Conservation (phyloP, 1,140 invertebrate genomes). For the Helicorthomorpha holstii region DNA sequence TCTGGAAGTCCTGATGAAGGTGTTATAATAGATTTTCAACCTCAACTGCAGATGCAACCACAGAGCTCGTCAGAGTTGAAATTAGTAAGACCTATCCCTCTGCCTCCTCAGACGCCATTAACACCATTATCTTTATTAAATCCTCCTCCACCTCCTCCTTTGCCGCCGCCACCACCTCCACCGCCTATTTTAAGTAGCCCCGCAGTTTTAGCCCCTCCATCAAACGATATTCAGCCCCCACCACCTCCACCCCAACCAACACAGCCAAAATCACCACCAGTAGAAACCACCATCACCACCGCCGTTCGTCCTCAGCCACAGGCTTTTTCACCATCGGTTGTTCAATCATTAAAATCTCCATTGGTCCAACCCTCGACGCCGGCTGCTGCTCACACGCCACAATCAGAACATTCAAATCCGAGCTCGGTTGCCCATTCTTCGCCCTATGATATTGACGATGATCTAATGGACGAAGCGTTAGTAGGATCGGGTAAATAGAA, state of each 20-base stretch:
- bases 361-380: constrained; percentile 11
- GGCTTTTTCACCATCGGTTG: constrained; percentile 6
- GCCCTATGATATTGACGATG: constrained; percentile 68
- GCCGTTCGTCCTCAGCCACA: too few relatives aligned
- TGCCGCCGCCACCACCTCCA: constrained; percentile 11
- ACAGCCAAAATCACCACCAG: constrained; percentile 8
- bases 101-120: constrained; percentile 25
- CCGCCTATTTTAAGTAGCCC: constrained; percentile 12
- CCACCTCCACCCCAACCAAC: constrained; percentile 8
- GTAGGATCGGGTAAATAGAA: constrained; percentile 50
- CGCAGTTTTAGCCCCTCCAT: constrained; percentile 14
- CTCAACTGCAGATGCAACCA: too few relatives aligned
- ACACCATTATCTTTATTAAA: constrained; percentile 10
- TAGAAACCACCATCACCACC: constrained; percentile 10
- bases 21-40: too few relatives aligned
- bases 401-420: constrained; percentile 13
- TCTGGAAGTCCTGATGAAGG: too few relatives aligned
- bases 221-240: constrained; percentile 1
- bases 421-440: constrained; percentile 27
- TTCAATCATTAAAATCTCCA: constrained; percentile 1
- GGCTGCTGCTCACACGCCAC: constrained; percentile 7
- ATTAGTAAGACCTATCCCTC: too few relatives aligned
- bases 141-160: constrained; percentile 13
- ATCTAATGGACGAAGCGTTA: constrained; percentile 72
- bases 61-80: too few relatives aligned